Evolutionary conservation across 2,113 vertebrate species (phyloP), one percentile per base, ranked within the genome.

Genomic region (Grantiella picta): DNA sequence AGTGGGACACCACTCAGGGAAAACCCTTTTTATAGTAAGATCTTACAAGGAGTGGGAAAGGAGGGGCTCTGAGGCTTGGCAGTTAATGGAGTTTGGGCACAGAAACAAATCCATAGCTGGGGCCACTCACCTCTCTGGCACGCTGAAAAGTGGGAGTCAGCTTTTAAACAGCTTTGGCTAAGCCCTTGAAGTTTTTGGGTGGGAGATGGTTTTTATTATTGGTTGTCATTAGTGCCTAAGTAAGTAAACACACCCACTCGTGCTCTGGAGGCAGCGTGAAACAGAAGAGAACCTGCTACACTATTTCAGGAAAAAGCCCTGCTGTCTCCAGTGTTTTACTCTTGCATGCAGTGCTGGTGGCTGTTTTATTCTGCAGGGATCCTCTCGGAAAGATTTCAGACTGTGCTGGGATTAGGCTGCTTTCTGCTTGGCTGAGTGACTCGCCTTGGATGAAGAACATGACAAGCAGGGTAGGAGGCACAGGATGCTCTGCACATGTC

Each of bases 181-280:
- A 52, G 25, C 59, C 68, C 79, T 89, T 78, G 71, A 92, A 93
- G 76, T 15, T 90, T 82, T 90, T 35, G 52, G 86, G 94, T 81
- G 88, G 72, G 68, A 92, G 92, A 81, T 5, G 47, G 3, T 92
- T 86, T 94, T 91, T 87, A 65, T 80, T 88, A 94, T 78, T 71
- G 29, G 38, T 50, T 86, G 91, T 66, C 89, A 70, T 92, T 83
- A 92, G 50, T 1, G 10, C 68, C 80, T 93, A 89, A 92, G 87
- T 83, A 78, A 92, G 56, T 52, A 94, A 96, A 92, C 53, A 95
- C 86, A 80, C 91, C 90, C 90, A 90, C 90, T 94, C 68, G 33
- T 2, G 3, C 36, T 95, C 71, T 78, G 77, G 72, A 89, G 82
- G 89, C 64, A 95, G 88, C 14, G 25, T 7, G 11, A 52, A 94